Base-by-base conservation (phyloP, 1,140 invertebrate genomes). In the Drosophila lacteicornis region DNA sequence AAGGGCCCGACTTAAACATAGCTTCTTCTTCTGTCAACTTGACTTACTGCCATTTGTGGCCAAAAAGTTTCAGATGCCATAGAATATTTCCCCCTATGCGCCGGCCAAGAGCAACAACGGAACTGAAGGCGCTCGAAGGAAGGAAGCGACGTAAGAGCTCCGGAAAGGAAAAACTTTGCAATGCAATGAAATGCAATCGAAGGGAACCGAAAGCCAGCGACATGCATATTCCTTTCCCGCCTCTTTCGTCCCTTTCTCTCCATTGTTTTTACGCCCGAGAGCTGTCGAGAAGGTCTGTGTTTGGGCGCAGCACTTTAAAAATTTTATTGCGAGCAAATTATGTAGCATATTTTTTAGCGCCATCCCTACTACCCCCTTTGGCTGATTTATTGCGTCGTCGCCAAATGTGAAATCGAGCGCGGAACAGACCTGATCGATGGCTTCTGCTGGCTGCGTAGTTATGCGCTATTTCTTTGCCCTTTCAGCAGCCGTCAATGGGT, bases 251-350 rank as follows among this genome's bases (percentile, higher is more conserved):
- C 22, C 4, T 25, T 15, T 5, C 43, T 8, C 38, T 40, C 45
- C 61, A 15, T 59, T 59, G 40, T 74, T 80, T 80, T 75, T 79
- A 61, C 47, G 50, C 15, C 40, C 40, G 66, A 84, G 71, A 59
- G 50, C 50, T 49, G 62, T 62, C 30, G 60, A 56, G 51, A 30
- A 25, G 45, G 40, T 47, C 60, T 73, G 76, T 73, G 65, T 74
- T 84, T 79, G 69, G 59, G 86, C 78, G 75, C 81, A 83, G 83
- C 80, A 90, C 68, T 82, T 88, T 88, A 61, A 68, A 66, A 75
- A 82, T 79, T 90, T 90, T 82, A 90, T 91, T 85, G 79, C 86
- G 56, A 82, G 66, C 82, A 91, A 90, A 91, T 90, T 91, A 91
- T 85, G 86, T 80, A 85, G 81, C 86, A 85, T 80, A 82, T 90